These are phyloP conservation scores for Cantharis lateralis DNA, from an alignment of 2,888 invertebrate genomes.

Conservation along the genomic window DNA sequence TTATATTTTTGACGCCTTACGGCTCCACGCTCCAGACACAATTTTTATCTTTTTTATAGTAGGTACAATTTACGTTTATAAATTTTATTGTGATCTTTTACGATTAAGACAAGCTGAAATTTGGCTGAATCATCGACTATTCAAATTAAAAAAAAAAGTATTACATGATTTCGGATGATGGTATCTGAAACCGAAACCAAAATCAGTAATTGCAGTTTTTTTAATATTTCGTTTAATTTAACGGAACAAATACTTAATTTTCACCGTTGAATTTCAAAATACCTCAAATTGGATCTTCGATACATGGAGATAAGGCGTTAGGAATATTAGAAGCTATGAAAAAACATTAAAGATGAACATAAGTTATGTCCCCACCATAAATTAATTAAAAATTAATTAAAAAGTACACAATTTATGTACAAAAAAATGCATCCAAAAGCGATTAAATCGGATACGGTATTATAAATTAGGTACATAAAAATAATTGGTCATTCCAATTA, in stretches of 20 bases:
- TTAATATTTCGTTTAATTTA: neutral
- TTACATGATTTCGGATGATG: neutral
- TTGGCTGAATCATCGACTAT: neutral
- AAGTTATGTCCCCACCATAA: neutral
- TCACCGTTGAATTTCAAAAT: neutral
- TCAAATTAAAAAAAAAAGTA: neutral
- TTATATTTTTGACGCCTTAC: constrained; percentile 48
- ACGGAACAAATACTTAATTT: neutral
- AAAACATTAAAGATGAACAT: neutral
- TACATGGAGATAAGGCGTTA: neutral
- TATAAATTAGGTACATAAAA: neutral
- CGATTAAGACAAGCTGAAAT: neutral
- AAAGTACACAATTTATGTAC: neutral
- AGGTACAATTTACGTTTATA: constrained; percentile 5
- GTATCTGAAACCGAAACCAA: neutral
- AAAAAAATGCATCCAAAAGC: neutral
- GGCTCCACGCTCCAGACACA: constrained; percentile 50
- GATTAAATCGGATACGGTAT: neutral
- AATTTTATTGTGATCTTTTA: constrained; percentile 12
- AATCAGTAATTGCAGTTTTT: neutral
- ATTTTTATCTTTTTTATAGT: constrained; percentile 34
- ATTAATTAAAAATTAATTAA: neutral
- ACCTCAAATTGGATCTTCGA: neutral
- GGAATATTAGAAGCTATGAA: neutral
- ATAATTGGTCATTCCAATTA: neutral